Evolutionary conservation across 1,140 invertebrate genomes (phyloP).

Genomic region (Megathymus violae): DNA sequence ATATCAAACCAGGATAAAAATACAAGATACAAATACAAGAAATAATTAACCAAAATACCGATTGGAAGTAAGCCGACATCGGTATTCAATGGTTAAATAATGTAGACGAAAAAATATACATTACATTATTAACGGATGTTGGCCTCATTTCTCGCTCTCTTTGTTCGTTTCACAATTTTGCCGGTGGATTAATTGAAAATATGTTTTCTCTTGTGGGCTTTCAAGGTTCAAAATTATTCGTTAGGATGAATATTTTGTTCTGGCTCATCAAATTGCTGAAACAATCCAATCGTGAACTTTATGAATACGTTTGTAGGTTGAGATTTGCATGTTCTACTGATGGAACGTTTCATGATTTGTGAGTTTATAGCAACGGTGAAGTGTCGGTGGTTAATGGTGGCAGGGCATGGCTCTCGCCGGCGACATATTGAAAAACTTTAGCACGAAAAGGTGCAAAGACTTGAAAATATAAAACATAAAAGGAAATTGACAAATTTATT

Average conservation of each 20-base stretch:
- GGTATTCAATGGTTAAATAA: constrained; percentile 67
- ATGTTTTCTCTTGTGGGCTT: constrained; percentile 54
- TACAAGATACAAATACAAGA: constrained; percentile 36
- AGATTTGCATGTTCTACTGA: constrained; percentile 45
- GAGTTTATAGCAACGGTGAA: constrained; percentile 83
- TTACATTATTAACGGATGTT: constrained; percentile 84
- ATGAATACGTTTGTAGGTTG: constrained; percentile 40
- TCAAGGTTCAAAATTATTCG: constrained; percentile 76
- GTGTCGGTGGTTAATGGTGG: constrained; percentile 83
- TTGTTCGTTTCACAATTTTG: constrained; percentile 80
- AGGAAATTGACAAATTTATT: constrained; percentile 41
- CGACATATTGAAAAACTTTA: constrained; percentile 83
- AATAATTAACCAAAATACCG: constrained; percentile 68
- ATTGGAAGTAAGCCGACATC: constrained; percentile 67
- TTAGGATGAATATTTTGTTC: constrained; percentile 60
- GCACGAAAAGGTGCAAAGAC: constrained; percentile 68
- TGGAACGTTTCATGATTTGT: constrained; percentile 82
- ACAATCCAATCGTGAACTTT: constrained; percentile 55
- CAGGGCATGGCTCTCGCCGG: constrained; percentile 73
- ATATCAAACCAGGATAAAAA: constrained; percentile 20
- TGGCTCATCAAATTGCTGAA: constrained; percentile 48
- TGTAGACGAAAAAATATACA: constrained; percentile 83
- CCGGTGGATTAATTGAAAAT: constrained; percentile 64
- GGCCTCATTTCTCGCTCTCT: constrained; percentile 81
- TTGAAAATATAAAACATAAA: constrained; percentile 53